phyloP scores from a whole-genome alignment of 64 coral and sea anemone genomes.

The Anthopleura sola region DNA sequence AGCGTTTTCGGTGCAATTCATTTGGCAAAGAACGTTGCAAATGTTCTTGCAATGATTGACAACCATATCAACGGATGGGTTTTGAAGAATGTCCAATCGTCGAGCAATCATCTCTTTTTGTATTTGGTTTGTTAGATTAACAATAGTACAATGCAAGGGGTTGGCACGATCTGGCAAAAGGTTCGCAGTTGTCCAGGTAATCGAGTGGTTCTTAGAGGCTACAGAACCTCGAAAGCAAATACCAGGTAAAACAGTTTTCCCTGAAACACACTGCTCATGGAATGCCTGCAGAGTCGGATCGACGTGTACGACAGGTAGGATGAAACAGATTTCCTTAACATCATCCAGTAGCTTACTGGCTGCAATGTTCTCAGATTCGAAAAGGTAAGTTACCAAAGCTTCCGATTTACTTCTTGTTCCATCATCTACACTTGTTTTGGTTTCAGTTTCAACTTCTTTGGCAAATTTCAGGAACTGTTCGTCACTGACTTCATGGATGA shows the following conservation, averaged over 20 bases:
- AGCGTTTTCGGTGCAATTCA: neutral
- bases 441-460: slow-evolving; percentile 29
- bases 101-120: neutral
- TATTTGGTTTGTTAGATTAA: neutral
- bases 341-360: neutral
- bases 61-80: slow-evolving; percentile 23
- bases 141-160: neutral
- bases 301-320: neutral
- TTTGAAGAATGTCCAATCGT: neutral
- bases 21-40: neutral
- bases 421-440: neutral
- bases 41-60: slow-evolving; percentile 31
- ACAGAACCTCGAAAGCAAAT: slow-evolving; percentile 30
- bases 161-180: slow-evolving; percentile 17
- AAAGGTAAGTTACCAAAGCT: slow-evolving; percentile 14
- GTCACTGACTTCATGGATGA: slow-evolving; percentile 1
- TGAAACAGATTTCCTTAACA: slow-evolving; percentile 14
- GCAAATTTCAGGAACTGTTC: slow-evolving; percentile 20
- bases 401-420: slow-evolving; percentile 16
- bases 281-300: neutral
- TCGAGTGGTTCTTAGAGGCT: neutral
- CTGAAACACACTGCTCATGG: neutral
- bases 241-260: neutral
- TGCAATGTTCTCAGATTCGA: neutral
- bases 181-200: slow-evolving; percentile 34